Evolutionary conservation across 2,888 invertebrate genomes (phyloP), one percentile per base, ranked within the genome.

Genomic region (Scrobipalpa atriplicella): DNA sequence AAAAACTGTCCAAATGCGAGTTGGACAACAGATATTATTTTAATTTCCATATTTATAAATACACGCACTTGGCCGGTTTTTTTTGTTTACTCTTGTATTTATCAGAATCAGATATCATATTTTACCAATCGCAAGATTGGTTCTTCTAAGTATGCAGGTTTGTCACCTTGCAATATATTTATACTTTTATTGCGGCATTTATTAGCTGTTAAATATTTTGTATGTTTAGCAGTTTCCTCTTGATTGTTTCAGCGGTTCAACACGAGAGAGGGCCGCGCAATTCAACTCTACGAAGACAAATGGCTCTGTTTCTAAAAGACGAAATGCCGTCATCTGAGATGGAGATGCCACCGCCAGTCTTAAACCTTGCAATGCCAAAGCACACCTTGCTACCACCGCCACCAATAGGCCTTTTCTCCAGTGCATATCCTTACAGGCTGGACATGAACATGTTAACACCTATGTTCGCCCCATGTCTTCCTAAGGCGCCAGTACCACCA

Each of bases 181-280:
- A 29, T 29, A 29, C 2, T 29, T 29, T 29, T 29, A 29, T 29
- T 29, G 29, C 5, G 5, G 29, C n/a, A n/a, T n/a, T n/a, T n/a
- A n/a, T n/a, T n/a, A n/a, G n/a, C n/a, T n/a, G n/a, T n/a, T n/a
- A n/a, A n/a, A n/a, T n/a, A n/a, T n/a, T n/a, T n/a, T n/a, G n/a
- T n/a, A n/a, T n/a, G n/a, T n/a, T n/a, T n/a, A n/a, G n/a, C n/a
- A n/a, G n/a, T n/a, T 29, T 29, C 5, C 5, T 29, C 29, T 29
- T 29, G 29, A 29, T 79, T 80, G 70, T 93, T 94, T 65, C 93
- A 97, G 99, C 99, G 68, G 99, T 99, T 2, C 99, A 99, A 88
- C 99, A 99, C 83, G 99, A 99, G 87, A 94, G 99, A 71, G 99
- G 99, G 0, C 99, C 99, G 0, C 94, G 99, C 61, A 99, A 97